phyloP scores from a whole-genome alignment of 2,113 vertebrate genomes.

The Struthidea cinerea region DNA sequence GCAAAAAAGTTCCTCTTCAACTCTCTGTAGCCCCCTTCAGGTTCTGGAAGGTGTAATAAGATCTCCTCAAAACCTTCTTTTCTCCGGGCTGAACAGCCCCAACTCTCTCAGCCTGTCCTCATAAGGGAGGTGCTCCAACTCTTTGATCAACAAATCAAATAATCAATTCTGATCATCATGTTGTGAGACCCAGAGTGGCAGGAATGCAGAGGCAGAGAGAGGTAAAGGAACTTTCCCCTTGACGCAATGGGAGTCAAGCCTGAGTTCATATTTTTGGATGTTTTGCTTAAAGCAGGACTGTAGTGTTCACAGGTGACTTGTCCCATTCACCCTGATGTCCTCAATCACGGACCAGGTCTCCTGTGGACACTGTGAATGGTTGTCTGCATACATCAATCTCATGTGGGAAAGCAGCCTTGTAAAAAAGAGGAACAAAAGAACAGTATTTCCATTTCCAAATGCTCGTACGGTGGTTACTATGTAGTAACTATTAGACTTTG shows the following conservation, averaged over 20 bases:
- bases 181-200: neutral
- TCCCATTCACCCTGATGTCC: neutral
- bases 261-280: neutral
- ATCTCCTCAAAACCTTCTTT: neutral
- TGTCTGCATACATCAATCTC: neutral
- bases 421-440: neutral
- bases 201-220: neutral
- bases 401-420: neutral
- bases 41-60: neutral
- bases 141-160: neutral
- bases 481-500: neutral
- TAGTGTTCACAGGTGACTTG: neutral
- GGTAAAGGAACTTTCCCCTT: neutral
- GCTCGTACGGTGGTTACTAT: neutral
- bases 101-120: neutral
- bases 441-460: neutral
- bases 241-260: rapidly evolving
- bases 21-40: neutral
- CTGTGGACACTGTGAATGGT: neutral
- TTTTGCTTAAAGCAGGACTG: neutral
- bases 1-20: neutral
- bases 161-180: neutral
- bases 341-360: neutral
- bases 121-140: neutral
- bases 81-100: neutral